phyloP scores from a whole-genome alignment of 2,113 vertebrate species.

The Equus przewalskii region DNA sequence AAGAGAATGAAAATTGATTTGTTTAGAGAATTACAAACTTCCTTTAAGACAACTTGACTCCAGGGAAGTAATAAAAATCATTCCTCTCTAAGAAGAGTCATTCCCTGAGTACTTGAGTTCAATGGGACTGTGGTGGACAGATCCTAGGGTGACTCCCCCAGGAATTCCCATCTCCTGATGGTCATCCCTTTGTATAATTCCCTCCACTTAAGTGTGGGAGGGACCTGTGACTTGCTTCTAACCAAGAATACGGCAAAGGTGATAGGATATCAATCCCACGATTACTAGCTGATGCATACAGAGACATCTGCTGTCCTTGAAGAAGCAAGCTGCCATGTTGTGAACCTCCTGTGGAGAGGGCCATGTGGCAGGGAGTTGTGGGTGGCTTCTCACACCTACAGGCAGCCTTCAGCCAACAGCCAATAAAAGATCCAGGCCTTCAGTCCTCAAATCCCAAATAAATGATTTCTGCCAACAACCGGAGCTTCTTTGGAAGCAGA shows the following conservation, averaged over 20 bases:
- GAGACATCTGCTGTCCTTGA: background rate
- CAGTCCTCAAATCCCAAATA: background rate
- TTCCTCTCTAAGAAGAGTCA: background rate
- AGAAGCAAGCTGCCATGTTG: background rate
- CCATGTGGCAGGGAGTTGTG: background rate
- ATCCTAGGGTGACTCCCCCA: background rate
- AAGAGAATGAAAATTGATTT: slow-evolving; percentile 7
- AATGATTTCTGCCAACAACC: background rate
- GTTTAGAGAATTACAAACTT: slow-evolving; percentile 16
- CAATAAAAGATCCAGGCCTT: background rate
- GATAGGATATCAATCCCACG: background rate
- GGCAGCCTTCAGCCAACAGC: background rate
- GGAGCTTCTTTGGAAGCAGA: background rate
- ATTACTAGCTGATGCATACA: background rate
- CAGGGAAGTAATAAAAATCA: background rate
- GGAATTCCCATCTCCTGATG: background rate
- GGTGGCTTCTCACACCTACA: background rate
- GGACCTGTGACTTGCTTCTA: background rate
- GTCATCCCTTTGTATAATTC: background rate
- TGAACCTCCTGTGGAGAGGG: background rate
- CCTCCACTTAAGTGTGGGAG: background rate
- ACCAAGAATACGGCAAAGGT: background rate
- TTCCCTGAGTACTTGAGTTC: background rate
- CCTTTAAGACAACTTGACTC: background rate
- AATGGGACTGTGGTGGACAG: background rate